phyloP scores from a whole-genome alignment of 2,113 vertebrate species.

The Poicephalus gulielmi region DNA sequence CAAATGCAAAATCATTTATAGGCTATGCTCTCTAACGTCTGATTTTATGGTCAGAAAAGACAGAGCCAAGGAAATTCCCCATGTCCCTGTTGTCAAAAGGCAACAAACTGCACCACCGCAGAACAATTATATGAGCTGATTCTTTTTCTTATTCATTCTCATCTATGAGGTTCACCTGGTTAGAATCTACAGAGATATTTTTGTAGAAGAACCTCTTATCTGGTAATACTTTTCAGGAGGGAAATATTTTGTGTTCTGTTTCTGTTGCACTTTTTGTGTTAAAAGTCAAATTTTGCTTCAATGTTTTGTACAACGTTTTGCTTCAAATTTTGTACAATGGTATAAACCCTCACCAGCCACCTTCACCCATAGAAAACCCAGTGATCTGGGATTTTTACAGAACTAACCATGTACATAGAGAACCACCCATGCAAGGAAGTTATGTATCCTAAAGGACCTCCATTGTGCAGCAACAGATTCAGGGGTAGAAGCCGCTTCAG shows the following conservation, averaged over 20 bases:
- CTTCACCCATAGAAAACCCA: not conserved
- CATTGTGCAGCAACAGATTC: not conserved
- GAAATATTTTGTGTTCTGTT: not conserved
- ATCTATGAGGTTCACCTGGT: not conserved
- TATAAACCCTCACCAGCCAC: not conserved
- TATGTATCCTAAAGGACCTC: not conserved
- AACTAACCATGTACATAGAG: not conserved
- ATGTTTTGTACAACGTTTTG: not conserved
- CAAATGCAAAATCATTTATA: not conserved
- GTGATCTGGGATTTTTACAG: not conserved
- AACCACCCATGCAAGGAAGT: not conserved
- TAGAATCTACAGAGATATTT: not conserved
- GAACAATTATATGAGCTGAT: not conserved
- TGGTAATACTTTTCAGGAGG: not conserved
- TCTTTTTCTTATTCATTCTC: not conserved
- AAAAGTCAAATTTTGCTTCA: not conserved
- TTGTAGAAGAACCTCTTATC: not conserved
- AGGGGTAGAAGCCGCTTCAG: not conserved
- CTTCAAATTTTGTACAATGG: not conserved
- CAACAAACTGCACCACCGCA: not conserved
- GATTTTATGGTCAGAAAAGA: not conserved
- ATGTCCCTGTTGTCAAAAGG: not conserved
- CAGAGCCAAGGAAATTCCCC: not conserved
- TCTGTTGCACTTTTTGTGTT: not conserved
- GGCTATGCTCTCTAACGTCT: not conserved